Evolutionary conservation across 2,113 vertebrate genomes (phyloP).

Genomic region (Prinia subflava): DNA sequence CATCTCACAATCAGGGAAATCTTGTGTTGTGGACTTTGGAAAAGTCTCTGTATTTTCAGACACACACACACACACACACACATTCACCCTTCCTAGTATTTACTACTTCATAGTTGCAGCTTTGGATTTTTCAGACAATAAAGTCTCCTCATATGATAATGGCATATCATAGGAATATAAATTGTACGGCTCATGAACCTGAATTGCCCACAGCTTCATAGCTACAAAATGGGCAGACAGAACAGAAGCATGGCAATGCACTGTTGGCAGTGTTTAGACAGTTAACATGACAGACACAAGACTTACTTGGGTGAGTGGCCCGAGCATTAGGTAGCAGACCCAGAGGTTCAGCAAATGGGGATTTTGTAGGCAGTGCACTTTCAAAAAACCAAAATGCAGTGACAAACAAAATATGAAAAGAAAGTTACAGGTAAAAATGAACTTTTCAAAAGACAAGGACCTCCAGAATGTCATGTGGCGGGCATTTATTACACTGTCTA

Average conservation of each 20-base stretch:
- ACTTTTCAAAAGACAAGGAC: background rate
- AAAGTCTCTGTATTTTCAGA: background rate
- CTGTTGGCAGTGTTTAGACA: background rate
- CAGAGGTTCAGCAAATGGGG: background rate
- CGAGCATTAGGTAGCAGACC: background rate
- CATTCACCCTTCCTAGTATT: background rate
- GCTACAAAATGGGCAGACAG: background rate
- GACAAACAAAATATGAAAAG: background rate
- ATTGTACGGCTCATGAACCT: background rate
- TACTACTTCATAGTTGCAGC: background rate
- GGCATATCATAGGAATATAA: background rate
- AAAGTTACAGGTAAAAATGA: background rate
- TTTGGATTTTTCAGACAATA: background rate
- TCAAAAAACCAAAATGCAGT: background rate
- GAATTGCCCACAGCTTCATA: background rate
- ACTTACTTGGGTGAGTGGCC: background rate
- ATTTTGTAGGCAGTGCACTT: background rate
- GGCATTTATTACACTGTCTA: background rate
- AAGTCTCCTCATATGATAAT: background rate
- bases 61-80: no score
- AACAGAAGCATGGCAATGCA: background rate
- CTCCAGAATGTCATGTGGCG: background rate
- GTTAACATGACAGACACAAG: background rate
- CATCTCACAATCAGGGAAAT: background rate
- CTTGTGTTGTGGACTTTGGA: background rate